Percentiles rank a stretch among this genome's conserved stretches.
phyloP scores from a whole-genome alignment of 2,888 invertebrate species.

The Ophraella communa region DNA sequence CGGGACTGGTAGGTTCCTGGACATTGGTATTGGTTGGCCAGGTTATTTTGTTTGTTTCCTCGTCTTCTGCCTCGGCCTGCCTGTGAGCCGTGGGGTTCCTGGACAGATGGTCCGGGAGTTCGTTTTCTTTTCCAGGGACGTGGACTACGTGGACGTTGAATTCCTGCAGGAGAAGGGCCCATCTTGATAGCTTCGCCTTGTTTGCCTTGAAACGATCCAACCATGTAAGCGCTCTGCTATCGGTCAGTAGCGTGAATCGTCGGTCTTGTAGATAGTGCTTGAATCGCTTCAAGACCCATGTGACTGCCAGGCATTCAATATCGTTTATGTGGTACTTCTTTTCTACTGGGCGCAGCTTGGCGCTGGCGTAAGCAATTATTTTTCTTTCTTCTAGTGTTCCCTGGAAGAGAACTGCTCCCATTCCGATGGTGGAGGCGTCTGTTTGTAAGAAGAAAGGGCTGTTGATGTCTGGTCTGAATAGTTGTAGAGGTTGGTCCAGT shows the following conservation, averaged over 20 bases:
- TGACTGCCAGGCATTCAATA: constrained; percentile 41
- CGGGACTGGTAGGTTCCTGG: no score
- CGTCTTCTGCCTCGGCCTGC: no score
- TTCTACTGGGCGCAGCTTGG: constrained; percentile 29
- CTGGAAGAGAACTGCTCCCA: constrained; percentile 43
- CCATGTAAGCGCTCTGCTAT: constrained; percentile 40
- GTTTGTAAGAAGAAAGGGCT: constrained; percentile 4
- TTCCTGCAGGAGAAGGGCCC: constrained; percentile 35
- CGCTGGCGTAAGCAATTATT: constrained; percentile 38
- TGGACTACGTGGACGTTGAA: constrained; percentile 40
- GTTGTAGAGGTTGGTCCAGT: constrained; percentile 29
- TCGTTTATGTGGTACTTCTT: constrained; percentile 42
- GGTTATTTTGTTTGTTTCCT: no score
- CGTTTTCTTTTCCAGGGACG: constrained; percentile 31
- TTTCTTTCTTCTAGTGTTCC: background rate
- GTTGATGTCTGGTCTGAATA: no score
- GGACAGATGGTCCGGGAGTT: constrained; percentile 35
- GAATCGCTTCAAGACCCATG: no score
- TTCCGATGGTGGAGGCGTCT: constrained; percentile 1
- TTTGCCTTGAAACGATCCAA: constrained; percentile 26
- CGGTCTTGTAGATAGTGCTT: constrained; percentile 39
- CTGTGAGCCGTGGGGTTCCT: constrained; percentile 33
- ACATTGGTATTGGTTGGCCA: no score
- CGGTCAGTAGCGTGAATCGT: constrained; percentile 38
- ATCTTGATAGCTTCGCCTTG: constrained; percentile 30